Evolutionary conservation across 37 sponge, comb jelly and placozoan species (phyloP).

Genomic region (Aplysina aerophoba): DNA sequence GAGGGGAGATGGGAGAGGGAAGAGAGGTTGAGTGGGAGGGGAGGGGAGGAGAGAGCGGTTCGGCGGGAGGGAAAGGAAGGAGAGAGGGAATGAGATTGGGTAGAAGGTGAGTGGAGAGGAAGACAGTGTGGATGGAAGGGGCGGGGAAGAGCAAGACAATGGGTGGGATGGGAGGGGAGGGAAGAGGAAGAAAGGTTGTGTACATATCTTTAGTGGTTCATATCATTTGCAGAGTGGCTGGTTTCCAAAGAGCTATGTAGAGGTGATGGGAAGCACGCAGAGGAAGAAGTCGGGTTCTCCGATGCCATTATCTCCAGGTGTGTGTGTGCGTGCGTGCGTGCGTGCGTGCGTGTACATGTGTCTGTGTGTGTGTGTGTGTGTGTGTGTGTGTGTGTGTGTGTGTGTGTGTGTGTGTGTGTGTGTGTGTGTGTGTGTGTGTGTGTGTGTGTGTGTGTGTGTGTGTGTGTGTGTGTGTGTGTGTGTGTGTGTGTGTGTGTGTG

Average conservation of each 20-base stretch:
- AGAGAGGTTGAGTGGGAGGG: too few species aligned
- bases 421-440: not conserved
- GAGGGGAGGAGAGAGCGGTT: not conserved
- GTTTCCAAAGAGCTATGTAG: slow-evolving; percentile 84
- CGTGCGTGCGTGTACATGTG: not conserved
- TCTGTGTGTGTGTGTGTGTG: slow-evolving; percentile 1
- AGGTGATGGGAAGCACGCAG: slow-evolving; percentile 9
- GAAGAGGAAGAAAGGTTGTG: too few species aligned
- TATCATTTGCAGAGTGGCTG: slow-evolving; percentile 58
- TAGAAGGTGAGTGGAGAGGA: not conserved
- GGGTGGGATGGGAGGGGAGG: not conserved
- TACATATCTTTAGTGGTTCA: too few species aligned
- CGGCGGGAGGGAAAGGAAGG: too few species aligned
- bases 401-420: not conserved
- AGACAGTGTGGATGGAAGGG: not conserved
- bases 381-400: not conserved
- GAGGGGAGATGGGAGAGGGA: too few species aligned
- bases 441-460: not conserved
- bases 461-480: not conserved
- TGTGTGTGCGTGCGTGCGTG: slow-evolving; percentile 10
- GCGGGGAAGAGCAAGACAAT: too few species aligned
- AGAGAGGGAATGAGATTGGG: not conserved
- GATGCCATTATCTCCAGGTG: not conserved
- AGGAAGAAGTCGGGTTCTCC: not conserved
- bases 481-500: not conserved